Evolutionary conservation across 2,888 invertebrate species (phyloP).

Genomic region (Drosophila nr. perissopoda): DNA sequence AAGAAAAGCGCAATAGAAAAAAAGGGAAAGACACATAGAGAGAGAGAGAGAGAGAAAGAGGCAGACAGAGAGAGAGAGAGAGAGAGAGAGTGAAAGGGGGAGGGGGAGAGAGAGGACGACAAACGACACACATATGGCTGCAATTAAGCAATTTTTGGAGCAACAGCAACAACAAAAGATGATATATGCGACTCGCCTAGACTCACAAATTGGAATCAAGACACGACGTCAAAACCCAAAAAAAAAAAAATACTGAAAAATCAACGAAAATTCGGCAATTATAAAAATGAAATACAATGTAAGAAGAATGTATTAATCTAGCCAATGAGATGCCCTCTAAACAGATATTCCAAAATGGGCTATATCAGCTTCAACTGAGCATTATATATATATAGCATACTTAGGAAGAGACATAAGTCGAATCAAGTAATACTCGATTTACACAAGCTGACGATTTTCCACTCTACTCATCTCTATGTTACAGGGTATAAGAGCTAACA

Average conservation of each 20-base stretch:
- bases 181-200: constrained; percentile 62
- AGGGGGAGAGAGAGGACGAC: background rate
- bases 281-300: constrained; percentile 30
- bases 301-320: background rate
- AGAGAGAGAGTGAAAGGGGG: background rate
- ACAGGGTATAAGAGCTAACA: background rate
- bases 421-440: background rate
- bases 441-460: background rate
- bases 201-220: constrained; percentile 41
- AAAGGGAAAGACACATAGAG: background rate
- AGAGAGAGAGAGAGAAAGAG: background rate
- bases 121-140: constrained; percentile 72
- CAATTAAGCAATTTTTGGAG: constrained; percentile 77
- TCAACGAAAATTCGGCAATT: constrained; percentile 54
- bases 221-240: constrained; percentile 15
- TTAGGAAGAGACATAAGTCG: background rate
- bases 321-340: constrained; percentile 6
- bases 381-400: background rate
- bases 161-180: constrained; percentile 53
- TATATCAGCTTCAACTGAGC: background rate
- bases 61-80: background rate
- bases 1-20: constrained; percentile 20
- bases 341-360: background rate
- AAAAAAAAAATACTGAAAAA: background rate
- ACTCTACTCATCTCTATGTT: background rate